Evolutionary conservation across 2,797 vertebrate genomes (phyloP).

Genomic region (Coregonus ussuriensis): DNA sequence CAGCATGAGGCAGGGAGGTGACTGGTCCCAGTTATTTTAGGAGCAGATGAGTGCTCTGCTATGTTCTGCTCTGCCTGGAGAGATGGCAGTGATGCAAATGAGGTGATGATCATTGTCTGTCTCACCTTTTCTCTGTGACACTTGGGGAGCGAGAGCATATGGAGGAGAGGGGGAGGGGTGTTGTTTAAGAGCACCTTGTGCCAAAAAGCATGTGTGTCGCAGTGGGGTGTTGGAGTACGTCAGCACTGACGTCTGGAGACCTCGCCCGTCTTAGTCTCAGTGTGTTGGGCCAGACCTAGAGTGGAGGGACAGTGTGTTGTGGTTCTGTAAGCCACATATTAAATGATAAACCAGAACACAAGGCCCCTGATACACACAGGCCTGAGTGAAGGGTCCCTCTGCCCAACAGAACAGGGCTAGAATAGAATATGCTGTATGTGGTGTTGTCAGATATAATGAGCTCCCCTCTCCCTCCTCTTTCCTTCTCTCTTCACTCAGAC

Average conservation of each 20-base stretch:
- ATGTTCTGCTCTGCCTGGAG: constrained; percentile 61
- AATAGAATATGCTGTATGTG: constrained; percentile 1
- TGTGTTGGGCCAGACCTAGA: not conserved
- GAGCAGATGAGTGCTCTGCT: constrained; percentile 24
- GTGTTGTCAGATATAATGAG: not conserved
- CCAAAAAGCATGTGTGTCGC: constrained; percentile 72
- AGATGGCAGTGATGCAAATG: constrained; percentile 63
- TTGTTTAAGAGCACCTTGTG: constrained; percentile 58
- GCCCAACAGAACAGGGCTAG: not conserved
- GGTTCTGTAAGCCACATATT: not conserved
- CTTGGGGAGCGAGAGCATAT: constrained; percentile 41
- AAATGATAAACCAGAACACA: not conserved
- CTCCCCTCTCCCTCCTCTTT: not conserved
- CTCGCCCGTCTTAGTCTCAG: constrained; percentile 11
- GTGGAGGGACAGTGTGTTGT: not conserved
- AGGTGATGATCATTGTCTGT: constrained; percentile 63
- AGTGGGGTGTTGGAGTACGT: constrained; percentile 14
- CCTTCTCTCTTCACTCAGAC: constrained; percentile 4
- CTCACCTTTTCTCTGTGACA: constrained; percentile 56
- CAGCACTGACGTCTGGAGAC: constrained; percentile 50
- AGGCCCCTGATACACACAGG: not conserved
- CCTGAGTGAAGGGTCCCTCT: not conserved
- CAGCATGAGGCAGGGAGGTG: constrained; percentile 41
- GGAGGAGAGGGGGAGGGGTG: constrained; percentile 56
- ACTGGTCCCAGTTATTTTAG: constrained; percentile 63